Evolutionary conservation across 2,113 vertebrate genomes (phyloP), one percentile per base, ranked within the genome.

Genomic region (Myiagra hebetior): DNA sequence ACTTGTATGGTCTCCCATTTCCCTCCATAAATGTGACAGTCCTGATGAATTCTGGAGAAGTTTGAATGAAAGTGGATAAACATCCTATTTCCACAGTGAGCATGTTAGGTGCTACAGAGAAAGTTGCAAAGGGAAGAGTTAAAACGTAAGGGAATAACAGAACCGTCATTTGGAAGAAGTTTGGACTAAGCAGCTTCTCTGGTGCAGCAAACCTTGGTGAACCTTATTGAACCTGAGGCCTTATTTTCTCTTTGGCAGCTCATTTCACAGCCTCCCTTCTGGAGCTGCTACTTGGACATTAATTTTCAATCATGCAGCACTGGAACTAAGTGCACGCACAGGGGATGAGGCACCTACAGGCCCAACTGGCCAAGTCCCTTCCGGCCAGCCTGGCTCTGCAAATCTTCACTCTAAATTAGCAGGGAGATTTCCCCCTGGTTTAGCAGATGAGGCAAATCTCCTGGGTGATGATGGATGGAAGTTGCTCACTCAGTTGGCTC

Each of bases 321-420:
- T 70, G 35, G 55, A 22, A 55, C 31, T 14, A 35, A 20, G 19
- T 31, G 18, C 42, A 18, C 0, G 3, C 33, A 9, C 15, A 26
- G 33, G 28, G 77, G 68, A 46, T 0, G 30, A 21, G 59, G 55
- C 35, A 68, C 7, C 26, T 52, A 14, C 50, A 42, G 50, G 16
- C 41, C 31, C n/a, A 31, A 7, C 17, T 31, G 19, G 6, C 5
- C 60, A 0, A 0, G 27, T 13, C 55, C 72, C 21, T 74, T 76
- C 28, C 47, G 42, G 33, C 13, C 22, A 68, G 57, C 67, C 19
- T 2, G 0, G 14, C 74, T 44, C 60, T 70, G 65, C 52, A 56
- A 26, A n/a, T 24, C 33, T 50, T 65, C 52, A 22, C 55, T 37
- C n/a, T 23, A 17, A 80, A 75, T 5, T 7, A 57, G 28, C 12